Evolutionary conservation across 2,888 invertebrate genomes (phyloP).

Genomic region (Drosophila peninsularis): DNA sequence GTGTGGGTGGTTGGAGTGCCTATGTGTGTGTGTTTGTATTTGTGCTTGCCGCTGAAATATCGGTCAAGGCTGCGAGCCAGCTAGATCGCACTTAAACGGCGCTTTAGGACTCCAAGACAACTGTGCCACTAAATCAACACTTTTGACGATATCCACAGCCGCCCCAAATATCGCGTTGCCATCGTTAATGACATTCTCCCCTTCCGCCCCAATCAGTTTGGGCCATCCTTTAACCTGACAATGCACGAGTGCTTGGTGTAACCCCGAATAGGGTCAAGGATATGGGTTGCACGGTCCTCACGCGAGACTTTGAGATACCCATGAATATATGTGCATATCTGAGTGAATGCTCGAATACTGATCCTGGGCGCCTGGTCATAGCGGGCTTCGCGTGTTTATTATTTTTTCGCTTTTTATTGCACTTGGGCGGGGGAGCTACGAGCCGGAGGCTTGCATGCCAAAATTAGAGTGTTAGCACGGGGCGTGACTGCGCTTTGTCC

Average conservation of each 20-base stretch:
- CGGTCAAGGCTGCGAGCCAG: slow-evolving; percentile 70
- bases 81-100: slow-evolving; percentile 47
- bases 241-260: slow-evolving; percentile 34
- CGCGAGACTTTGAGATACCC: slow-evolving; percentile 31
- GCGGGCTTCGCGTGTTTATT: slow-evolving; percentile 47
- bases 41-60: slow-evolving; percentile 59
- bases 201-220: too few species aligned
- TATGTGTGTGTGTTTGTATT: slow-evolving; percentile 36
- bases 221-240: slow-evolving; percentile 41
- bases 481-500: slow-evolving; percentile 19
- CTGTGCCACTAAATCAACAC: slow-evolving; percentile 61
- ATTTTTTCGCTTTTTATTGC: slow-evolving; percentile 31
- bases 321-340: neutral
- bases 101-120: slow-evolving; percentile 55
- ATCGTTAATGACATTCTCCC: slow-evolving; percentile 58
- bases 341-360: slow-evolving; percentile 8
- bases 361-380: slow-evolving; percentile 34
- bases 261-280: slow-evolving; percentile 69
- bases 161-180: slow-evolving; percentile 14
- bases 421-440: slow-evolving; percentile 41
- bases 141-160: slow-evolving; percentile 31
- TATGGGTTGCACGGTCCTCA: slow-evolving; percentile 37
- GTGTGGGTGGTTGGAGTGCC: slow-evolving; percentile 1
- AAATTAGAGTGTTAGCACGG: slow-evolving; percentile 4
- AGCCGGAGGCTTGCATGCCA: slow-evolving; percentile 51